phyloP scores from a whole-genome alignment of 1,140 invertebrate genomes.

The Akabosia matsudoensis region DNA sequence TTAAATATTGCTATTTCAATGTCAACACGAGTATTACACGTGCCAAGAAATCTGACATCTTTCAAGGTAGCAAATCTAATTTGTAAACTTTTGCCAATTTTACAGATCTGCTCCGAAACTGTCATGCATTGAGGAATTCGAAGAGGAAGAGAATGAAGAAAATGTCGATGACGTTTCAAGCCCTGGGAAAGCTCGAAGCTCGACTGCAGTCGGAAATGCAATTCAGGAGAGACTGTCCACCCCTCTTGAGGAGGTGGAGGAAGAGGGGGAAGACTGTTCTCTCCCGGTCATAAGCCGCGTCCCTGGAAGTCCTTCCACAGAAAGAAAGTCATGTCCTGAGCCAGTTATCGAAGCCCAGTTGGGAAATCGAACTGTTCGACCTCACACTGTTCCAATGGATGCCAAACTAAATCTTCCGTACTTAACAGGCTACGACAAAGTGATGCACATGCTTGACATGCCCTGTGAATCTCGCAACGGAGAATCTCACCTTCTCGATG shows the following conservation, averaged over 20 bases:
- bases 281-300: conserved; percentile 2
- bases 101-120: conserved; percentile 88
- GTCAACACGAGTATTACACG: too few species aligned
- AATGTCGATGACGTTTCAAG: neutral
- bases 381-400: conserved; percentile 37
- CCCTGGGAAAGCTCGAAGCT: neutral
- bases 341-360: conserved; percentile 36
- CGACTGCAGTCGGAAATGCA: conserved; percentile 11
- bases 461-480: conserved; percentile 44
- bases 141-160: conserved; percentile 68
- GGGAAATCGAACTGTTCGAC: conserved; percentile 26
- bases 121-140: conserved; percentile 86
- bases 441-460: conserved; percentile 41
- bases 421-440: conserved; percentile 39
- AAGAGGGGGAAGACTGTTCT: conserved; percentile 47
- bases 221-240: conserved; percentile 19
- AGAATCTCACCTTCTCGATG: conserved; percentile 39
- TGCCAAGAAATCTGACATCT: too few species aligned
- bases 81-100: conserved; percentile 12
- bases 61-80: neutral
- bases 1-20: too few species aligned
- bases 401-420: conserved; percentile 40
- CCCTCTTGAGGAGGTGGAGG: conserved; percentile 41
- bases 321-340: conserved; percentile 39
- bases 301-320: conserved; percentile 23